phyloP scores from a whole-genome alignment of 2,888 invertebrate species.

The Euclidia mi region DNA sequence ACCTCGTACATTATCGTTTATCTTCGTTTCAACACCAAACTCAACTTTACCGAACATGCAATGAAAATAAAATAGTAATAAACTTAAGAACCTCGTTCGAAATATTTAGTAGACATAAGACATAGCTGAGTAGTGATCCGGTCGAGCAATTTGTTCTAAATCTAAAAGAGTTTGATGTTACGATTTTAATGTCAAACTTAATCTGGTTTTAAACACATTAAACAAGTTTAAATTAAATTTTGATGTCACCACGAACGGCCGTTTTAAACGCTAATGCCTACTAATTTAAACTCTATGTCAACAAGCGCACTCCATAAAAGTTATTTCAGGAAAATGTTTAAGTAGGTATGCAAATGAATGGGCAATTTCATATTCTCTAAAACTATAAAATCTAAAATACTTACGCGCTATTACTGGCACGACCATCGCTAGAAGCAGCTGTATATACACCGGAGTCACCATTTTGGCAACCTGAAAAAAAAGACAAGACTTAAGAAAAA shows the following conservation, averaged over 20 bases:
- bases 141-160: slow-evolving; percentile 26
- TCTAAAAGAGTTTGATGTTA: slow-evolving; percentile 55
- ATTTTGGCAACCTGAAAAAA: slow-evolving; percentile 66
- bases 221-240: slow-evolving; percentile 8
- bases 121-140: neutral
- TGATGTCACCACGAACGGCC: too few relatives aligned
- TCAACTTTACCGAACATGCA: slow-evolving; percentile 42
- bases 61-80: slow-evolving; percentile 39
- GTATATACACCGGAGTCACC: slow-evolving; percentile 61
- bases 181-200: slow-evolving; percentile 75
- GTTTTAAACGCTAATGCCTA: slow-evolving; percentile 8
- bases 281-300: slow-evolving; percentile 25
- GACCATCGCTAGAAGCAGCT: slow-evolving; percentile 63
- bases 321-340: slow-evolving; percentile 6
- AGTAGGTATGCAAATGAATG: slow-evolving; percentile 4
- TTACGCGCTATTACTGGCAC: slow-evolving; percentile 70
- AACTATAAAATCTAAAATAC: slow-evolving; percentile 32
- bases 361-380: neutral
- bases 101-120: neutral
- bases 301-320: neutral
- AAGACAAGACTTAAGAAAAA: slow-evolving; percentile 27
- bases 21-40: slow-evolving; percentile 54
- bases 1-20: slow-evolving; percentile 72
- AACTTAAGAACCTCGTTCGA: slow-evolving; percentile 11
- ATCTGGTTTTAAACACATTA: slow-evolving; percentile 56